Evolutionary conservation across 2,113 vertebrate genomes (phyloP), one percentile per base, ranked within the genome.

Genomic region (Poeciliopsis occidentalis): DNA sequence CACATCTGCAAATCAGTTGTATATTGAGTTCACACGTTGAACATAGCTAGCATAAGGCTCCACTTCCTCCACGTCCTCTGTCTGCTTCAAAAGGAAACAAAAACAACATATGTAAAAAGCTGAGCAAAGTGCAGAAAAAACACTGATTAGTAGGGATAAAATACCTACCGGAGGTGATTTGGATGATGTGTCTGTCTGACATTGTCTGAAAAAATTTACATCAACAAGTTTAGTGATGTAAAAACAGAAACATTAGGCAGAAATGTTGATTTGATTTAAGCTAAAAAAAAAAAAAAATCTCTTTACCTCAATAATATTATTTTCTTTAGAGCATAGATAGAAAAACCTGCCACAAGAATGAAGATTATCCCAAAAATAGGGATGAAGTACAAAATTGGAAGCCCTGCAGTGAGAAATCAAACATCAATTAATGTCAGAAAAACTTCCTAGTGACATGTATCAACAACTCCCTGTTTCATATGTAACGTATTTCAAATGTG

Each of bases 11-110:
- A 90, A 90, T 61, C 87, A 95, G 87, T 94, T 94, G 79, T 95
- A 95, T 76, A 95, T 94, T 31, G 93, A 94, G 91, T 95, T 95
- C 22, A 92, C 92, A 68, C 94, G 91, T 75, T 95, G 94, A 76
- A 94, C 63, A 7, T 95, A 95, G 78, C 92, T 94, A 51, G 91
- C 94, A 11, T 95, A 94, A 0, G 94, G 93, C 64, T 95, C 90
- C 51, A 94, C 87, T 47, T 95, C 93, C 77, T 95, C 95, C 64
- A 91, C 89, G 26, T 93, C 87, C 69, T 88, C 86, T 24, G 8
- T 54, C 89, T 93, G 79, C 44, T 57, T 41, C 26, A 65, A 32
- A 73, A 13, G 67, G 12, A 68, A 34, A 47, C 39, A 1, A 67
- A 39, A 72, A 12, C 70, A 0, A 34, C 34, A 65, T 26, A 54